phyloP scores from a whole-genome alignment of 2,797 vertebrate species.

The Molossus alvarezi region DNA sequence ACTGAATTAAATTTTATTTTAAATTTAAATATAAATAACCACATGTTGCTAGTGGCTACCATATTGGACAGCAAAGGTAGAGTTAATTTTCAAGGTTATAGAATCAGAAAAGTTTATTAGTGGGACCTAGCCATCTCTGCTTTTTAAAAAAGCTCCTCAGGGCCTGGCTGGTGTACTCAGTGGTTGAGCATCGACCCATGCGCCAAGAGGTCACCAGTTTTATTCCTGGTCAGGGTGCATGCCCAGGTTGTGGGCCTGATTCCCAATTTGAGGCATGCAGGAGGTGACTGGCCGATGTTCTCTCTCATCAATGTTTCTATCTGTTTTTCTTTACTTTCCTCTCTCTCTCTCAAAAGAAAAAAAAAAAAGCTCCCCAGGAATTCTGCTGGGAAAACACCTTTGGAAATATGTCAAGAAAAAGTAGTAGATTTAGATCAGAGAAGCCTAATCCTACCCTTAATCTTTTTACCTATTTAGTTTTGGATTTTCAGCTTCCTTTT shows the following conservation, averaged over 20 bases:
- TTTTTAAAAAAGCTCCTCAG: no score
- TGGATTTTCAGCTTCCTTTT: slow-evolving; percentile 2
- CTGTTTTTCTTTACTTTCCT: no score
- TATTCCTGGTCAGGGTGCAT: no score
- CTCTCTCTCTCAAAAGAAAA: no score
- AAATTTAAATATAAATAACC: background rate
- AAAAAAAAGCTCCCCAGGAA: background rate
- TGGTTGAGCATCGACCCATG: no score
- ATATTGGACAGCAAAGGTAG: background rate
- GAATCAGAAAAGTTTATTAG: background rate
- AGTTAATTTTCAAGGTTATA: background rate
- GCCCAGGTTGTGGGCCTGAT: no score
- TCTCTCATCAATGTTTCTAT: no score
- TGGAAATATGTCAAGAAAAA: background rate
- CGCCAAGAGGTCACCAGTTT: no score
- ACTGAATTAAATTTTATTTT: slow-evolving; percentile 21
- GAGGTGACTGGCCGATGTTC: no score
- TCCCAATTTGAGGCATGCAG: no score
- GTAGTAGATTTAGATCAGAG: background rate
- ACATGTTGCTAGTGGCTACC: background rate
- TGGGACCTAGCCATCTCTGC: background rate
- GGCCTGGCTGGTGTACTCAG: no score
- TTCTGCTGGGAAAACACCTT: background rate
- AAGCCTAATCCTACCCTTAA: background rate
- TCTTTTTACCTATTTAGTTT: slow-evolving; percentile 14